These are phyloP conservation scores for Oryzias celebensis DNA, from an alignment of 2,113 vertebrate species.

Conservation along the genomic window DNA sequence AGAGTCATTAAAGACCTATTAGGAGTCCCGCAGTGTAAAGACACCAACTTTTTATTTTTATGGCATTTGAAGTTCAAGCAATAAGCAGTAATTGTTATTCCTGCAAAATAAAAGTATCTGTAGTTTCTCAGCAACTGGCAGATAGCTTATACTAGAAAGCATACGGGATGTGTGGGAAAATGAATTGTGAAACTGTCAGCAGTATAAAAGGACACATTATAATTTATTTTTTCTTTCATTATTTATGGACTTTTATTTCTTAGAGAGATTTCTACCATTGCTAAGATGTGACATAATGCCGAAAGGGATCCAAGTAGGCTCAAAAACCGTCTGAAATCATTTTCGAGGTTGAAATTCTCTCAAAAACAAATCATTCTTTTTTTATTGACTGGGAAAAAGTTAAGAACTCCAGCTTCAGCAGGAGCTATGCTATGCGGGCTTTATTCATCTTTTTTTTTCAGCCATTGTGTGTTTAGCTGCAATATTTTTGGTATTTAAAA, in stretches of 20 bases:
- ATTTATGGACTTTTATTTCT: conserved; percentile 40
- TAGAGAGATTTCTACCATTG: conserved; percentile 27
- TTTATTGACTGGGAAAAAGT: conserved; percentile 30
- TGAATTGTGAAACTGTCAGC: conserved; percentile 24
- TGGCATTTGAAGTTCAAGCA: conserved; percentile 8
- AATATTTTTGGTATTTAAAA: conserved; percentile 48
- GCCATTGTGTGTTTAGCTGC: conserved; percentile 20
- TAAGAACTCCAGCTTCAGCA: conserved; percentile 24
- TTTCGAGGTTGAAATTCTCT: conserved; percentile 46
- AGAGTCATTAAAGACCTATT: conserved; percentile 1
- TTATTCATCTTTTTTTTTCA: conserved; percentile 1
- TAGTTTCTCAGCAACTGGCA: conserved; percentile 18
- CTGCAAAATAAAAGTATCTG: conserved; percentile 6
- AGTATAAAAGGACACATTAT: conserved; percentile 14
- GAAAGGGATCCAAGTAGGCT: conserved; percentile 35
- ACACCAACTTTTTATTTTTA: conserved; percentile 6
- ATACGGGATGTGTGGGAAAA: conserved; percentile 23
- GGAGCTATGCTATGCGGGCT: neutral
- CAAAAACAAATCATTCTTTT: conserved; percentile 44
- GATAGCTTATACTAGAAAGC: neutral
- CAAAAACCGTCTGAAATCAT: conserved; percentile 58
- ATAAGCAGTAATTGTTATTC: conserved; percentile 8
- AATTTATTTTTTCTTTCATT: conserved; percentile 29
- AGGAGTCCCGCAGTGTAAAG: conserved; percentile 21
- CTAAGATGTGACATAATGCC: conserved; percentile 31